phyloP scores from a whole-genome alignment of 2,888 invertebrate species.

The Pogonocherus hispidulus region DNA sequence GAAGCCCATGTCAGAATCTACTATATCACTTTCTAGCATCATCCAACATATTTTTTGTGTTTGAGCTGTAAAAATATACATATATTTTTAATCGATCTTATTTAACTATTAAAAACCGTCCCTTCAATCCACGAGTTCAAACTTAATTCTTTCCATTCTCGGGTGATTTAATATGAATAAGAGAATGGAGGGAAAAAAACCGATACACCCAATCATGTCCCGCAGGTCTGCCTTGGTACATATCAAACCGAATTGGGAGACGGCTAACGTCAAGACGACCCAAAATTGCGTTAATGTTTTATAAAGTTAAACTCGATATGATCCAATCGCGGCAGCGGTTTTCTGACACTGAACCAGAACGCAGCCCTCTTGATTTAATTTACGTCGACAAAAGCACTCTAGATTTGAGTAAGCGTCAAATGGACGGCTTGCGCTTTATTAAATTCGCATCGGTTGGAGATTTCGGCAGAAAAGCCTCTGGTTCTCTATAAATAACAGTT shows the following conservation, averaged over 20 bases:
- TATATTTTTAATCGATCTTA: too few species aligned
- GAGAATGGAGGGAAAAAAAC: background rate
- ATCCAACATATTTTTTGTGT: too few species aligned
- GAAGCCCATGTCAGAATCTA: too few species aligned
- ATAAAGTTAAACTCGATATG: conserved; percentile 62
- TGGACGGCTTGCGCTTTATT: conserved; percentile 47
- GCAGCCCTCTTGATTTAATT: conserved; percentile 50
- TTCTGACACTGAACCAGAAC: conserved; percentile 50
- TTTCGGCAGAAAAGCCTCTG: conserved; percentile 13
- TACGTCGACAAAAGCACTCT: conserved; percentile 51
- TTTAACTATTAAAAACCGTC: too few species aligned
- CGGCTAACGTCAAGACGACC: conserved; percentile 57
- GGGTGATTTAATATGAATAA: background rate
- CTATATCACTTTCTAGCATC: too few species aligned
- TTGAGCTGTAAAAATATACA: too few species aligned
- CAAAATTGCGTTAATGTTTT: conserved; percentile 62
- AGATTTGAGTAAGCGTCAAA: conserved; percentile 51
- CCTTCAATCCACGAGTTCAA: too few species aligned
- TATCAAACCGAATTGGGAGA: conserved; percentile 53
- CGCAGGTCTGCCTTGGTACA: too few species aligned
- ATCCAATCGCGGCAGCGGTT: conserved; percentile 61
- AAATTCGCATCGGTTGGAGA: conserved; percentile 34
- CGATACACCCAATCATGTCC: conserved; percentile 11
- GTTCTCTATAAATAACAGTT: conserved; percentile 7
- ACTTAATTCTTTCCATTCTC: background rate